Percentiles rank a stretch among this genome's conserved stretches.
Conservation (phyloP, 1,140 invertebrate species). For the Eufriesea mexicana region DNA sequence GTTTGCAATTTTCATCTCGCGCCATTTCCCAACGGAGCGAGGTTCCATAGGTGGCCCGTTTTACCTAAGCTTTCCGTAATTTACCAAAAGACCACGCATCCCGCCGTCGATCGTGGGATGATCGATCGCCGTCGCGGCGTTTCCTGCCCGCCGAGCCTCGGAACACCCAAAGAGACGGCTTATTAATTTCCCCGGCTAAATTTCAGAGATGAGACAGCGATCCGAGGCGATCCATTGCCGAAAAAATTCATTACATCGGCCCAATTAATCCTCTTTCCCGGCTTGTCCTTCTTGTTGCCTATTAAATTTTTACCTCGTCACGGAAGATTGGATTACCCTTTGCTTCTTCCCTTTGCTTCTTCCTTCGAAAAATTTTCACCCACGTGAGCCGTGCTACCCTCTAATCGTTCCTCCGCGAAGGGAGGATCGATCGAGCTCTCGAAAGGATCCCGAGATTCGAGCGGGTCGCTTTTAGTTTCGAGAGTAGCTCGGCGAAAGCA, state of each 20-base stretch:
- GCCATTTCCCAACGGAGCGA: background rate
- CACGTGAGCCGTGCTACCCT: background rate
- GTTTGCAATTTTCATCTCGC: background rate
- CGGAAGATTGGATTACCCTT: background rate
- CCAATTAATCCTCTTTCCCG: constrained; percentile 36
- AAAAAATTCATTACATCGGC: constrained; percentile 52
- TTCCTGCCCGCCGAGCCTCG: background rate
- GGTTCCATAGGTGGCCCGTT: too few species aligned
- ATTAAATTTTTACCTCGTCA: constrained; percentile 40
- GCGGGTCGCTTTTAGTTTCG: background rate
- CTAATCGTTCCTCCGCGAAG: too few species aligned
- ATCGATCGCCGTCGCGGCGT: background rate
- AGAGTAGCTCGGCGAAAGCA: background rate
- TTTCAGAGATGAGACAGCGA: constrained; percentile 14
- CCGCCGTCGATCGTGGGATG: background rate
- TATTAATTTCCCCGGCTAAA: constrained; percentile 46
- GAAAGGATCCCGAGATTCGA: too few species aligned
- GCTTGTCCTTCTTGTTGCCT: constrained; percentile 24
- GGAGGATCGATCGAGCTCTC: too few species aligned
- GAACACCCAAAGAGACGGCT: constrained; percentile 18
- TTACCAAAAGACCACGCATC: too few species aligned
- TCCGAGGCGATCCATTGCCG: background rate
- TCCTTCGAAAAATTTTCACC: background rate
- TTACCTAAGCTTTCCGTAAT: background rate
- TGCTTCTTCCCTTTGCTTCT: too few species aligned